Base-by-base conservation (phyloP, 1,140 invertebrate species). In the Maconellicoccus hirsutus region DNA sequence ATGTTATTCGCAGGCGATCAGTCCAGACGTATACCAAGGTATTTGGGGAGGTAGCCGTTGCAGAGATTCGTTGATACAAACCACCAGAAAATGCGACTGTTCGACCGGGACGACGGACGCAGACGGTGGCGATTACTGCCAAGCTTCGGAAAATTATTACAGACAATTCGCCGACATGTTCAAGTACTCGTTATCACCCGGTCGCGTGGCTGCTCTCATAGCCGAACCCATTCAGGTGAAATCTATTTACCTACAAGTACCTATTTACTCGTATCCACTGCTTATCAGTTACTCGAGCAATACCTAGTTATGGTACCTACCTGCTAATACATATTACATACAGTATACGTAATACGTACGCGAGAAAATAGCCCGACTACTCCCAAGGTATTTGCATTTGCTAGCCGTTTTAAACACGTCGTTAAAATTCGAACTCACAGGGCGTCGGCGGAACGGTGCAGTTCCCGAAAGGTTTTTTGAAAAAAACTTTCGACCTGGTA, bases 11-110 rank as follows among this genome's bases (percentile, higher is more conserved):
- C 76, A 94, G 87, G 83, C 86, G 0, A 90, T 92, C 85, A 90
- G 94, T 81, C 92, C 96, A n/a, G 94, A 98, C 81, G 89, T 94
- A 0, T 96, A 88, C 76, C 82, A 83, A 76, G 96, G 96, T 0
- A 78, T 88, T 2, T 98, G 92, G 91, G 94, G 94, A 42, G 94
- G 95, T 0, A 81, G 82, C 3, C 80, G 86, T 23, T 98, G 95
- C 77, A 81, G 96, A 59, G 95, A 98, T 77, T 96, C 92, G 3
- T 84, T 89, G 0, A 83, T 92, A 7, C 92, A 96, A 81, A 86
- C 86, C 0, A 79, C 80, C 6, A 80, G 88, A 27, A 76, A 82
- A 1, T 94, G 92, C 77, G 78, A 82, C 33, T 96, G 93, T 78
- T 52, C 33, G 73, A n/a, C n/a, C n/a, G n/a, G n/a, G n/a, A n/a